These are phyloP conservation scores for silkworm (Bombyx mori) DNA, from an alignment of 1,140 invertebrate genomes.

Conservation along the genomic window ASM3026992v2 NC_085107.1:14961001-14961500, in stretches of 20 bases:
- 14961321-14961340: constrained; percentile 61
- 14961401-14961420: constrained; percentile 6
- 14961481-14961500: neutral
- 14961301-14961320: constrained; percentile 52
- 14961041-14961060: too few relatives aligned
- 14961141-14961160: too few relatives aligned
- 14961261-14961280: constrained; percentile 49
- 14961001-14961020: too few relatives aligned
- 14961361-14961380: constrained; percentile 36
- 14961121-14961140: too few relatives aligned
- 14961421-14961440: constrained; percentile 6
- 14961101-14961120: too few relatives aligned
- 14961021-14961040: too few relatives aligned
- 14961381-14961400: constrained; percentile 33
- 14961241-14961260: constrained; percentile 37
- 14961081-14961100: too few relatives aligned
- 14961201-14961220: neutral
- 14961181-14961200: too few relatives aligned
- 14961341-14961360: constrained; percentile 59
- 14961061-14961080: too few relatives aligned
- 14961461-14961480: too few relatives aligned
- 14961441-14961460: neutral
- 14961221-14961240: constrained; percentile 23
- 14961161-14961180: too few relatives aligned
- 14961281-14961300: constrained; percentile 63